Evolutionary conservation across 2,113 vertebrate species (phyloP).

Genomic region (Myanophis thanlyinensis): DNA sequence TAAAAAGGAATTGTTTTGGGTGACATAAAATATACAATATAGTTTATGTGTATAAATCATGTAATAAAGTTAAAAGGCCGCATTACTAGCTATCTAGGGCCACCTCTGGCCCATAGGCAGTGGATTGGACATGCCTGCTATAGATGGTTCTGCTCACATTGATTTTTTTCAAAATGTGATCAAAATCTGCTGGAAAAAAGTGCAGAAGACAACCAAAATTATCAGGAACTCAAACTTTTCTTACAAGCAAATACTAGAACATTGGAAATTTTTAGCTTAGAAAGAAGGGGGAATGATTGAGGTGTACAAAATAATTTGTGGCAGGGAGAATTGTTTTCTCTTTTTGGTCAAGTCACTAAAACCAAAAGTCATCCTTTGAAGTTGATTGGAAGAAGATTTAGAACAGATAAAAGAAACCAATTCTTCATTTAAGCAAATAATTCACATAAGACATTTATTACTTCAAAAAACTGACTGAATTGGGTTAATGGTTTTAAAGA

Average conservation of each 20-base stretch:
- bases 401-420: background rate
- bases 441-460: background rate
- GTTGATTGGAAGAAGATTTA: background rate
- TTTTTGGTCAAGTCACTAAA: background rate
- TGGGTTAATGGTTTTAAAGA: background rate
- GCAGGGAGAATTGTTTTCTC: background rate
- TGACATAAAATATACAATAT: background rate
- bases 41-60: background rate
- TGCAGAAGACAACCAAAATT: background rate
- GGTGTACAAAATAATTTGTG: background rate
- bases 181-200: background rate
- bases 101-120: background rate
- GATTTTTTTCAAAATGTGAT: background rate
- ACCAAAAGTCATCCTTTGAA: background rate
- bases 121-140: background rate
- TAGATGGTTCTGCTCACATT: background rate
- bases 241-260: background rate
- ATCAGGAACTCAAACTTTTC: background rate
- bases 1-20: background rate
- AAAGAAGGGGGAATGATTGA: background rate
- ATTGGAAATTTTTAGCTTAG: background rate
- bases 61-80: background rate
- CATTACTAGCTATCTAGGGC: background rate
- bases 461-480: background rate
- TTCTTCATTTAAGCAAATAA: background rate